Evolutionary conservation across 2,888 invertebrate genomes (phyloP).

Genomic region (Sesia apiformis): DNA sequence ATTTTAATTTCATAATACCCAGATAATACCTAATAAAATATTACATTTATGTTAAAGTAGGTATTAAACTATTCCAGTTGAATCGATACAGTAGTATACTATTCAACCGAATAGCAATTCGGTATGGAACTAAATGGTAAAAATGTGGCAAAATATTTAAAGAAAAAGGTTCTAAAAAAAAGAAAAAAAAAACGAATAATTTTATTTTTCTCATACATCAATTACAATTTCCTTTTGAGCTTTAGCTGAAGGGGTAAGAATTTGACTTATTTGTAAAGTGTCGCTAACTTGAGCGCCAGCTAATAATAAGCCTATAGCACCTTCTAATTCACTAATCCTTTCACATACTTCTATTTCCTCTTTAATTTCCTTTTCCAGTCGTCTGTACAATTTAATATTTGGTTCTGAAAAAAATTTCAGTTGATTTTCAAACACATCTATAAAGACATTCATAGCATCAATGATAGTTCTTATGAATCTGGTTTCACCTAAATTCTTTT

Average conservation of each 20-base stretch:
- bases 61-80: no score
- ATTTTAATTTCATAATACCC: no score
- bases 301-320: slow-evolving; percentile 79
- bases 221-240: slow-evolving; percentile 75
- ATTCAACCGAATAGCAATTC: no score
- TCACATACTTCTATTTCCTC: slow-evolving; percentile 81
- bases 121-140: no score
- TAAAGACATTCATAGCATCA: slow-evolving; percentile 82
- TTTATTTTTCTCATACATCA: slow-evolving; percentile 49
- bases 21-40: no score
- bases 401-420: slow-evolving; percentile 77
- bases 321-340: slow-evolving; percentile 79
- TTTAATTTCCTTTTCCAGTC: slow-evolving; percentile 75
- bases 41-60: no score
- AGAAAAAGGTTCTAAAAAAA: no score
- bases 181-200: neutral
- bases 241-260: slow-evolving; percentile 46
- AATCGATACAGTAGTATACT: no score
- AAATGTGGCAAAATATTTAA: no score
- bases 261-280: slow-evolving; percentile 37
- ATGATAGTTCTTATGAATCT: slow-evolving; percentile 83
- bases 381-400: slow-evolving; percentile 75
- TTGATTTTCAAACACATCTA: slow-evolving; percentile 83
- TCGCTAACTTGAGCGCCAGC: slow-evolving; percentile 70
- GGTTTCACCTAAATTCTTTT: slow-evolving; percentile 80